Base-by-base conservation (phyloP, 53 echinoderm and acorn worm genomes). In the Luidia sarsii region DNA sequence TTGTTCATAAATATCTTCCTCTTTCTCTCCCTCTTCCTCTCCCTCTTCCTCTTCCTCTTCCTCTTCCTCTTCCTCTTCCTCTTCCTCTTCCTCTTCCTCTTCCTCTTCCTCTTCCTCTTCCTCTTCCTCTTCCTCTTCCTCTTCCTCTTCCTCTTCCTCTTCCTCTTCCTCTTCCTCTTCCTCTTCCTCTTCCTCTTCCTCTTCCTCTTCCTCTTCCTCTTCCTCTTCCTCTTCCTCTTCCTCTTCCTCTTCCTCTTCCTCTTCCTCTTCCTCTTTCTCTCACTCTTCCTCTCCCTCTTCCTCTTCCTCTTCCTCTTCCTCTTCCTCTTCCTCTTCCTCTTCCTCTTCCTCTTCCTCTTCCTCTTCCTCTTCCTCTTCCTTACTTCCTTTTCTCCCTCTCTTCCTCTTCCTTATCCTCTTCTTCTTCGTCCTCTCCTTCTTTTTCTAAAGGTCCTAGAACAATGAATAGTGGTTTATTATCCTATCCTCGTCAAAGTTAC, bases 91-190 rank as follows among this genome's bases (percentile, higher is more conserved):
- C 64, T 75, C 75, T 63, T 73, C 4, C 31, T 37, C n/a, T 33
- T 39, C 16, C 72, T 85, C 66, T 36, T 74, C 46, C 46, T 45
- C 46, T 14, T 45, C 46, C 46, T 45, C 46, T 14, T 45, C 46
- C 46, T 45, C 46, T 14, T 45, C 46, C 46, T 45, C 46, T 14
- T 45, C 46, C 46, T 45, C 46, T 14, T 45, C 46, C 46, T 45
- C 46, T 14, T 45, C 46, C 46, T 45, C 46, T 14, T 45, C 14
- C 46, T 45, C 46, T 14, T 45, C 14, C 15, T 72, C 64, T 4
- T 57, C 60, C 35, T 85, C 72, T 43, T 85, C 65, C 53, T 74
- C 85, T 27, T 63, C 52, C 21, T 65, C 37, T 54, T 46, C 14
- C 46, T 45, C 14, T 14, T 45, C 46, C 46, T 45, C 14, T 14